Evolutionary conservation across 2,113 vertebrate genomes (phyloP).

Genomic region (Henicopernis longicauda): DNA sequence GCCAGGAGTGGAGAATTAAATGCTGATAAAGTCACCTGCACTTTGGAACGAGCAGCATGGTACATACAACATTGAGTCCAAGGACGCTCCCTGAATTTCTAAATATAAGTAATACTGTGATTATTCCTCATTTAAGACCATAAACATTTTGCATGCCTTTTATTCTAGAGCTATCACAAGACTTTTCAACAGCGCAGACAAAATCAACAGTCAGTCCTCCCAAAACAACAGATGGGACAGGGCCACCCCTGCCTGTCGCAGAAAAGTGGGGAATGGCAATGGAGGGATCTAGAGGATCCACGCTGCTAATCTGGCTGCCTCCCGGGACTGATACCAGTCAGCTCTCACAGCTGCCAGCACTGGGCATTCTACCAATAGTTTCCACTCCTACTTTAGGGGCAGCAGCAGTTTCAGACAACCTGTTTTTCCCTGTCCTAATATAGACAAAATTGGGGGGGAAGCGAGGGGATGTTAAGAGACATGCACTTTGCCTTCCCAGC

Average conservation of each 20-base stretch:
- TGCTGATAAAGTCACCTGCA: not conserved
- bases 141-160: not conserved
- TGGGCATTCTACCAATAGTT: constrained; percentile 58
- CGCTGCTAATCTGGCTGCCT: constrained; percentile 27
- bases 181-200: not conserved
- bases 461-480: not conserved
- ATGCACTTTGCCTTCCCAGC: not conserved
- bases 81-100: not conserved
- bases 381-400: constrained; percentile 29
- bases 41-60: not conserved
- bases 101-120: not conserved
- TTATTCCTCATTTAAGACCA: not conserved
- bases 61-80: not conserved
- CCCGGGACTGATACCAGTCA: constrained; percentile 18
- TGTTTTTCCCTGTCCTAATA: constrained; percentile 31
- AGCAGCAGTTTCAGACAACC: constrained; percentile 31
- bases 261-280: not conserved
- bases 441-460: not conserved
- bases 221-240: constrained; percentile 24
- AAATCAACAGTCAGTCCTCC: not conserved
- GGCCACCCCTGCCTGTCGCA: not conserved
- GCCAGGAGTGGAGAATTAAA: not conserved
- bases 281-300: not conserved
- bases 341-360: constrained; percentile 42
- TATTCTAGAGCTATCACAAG: not conserved